Evolutionary conservation across 2,113 vertebrate species (phyloP), one percentile per base, ranked within the genome.

Genomic region (Xyliphius kryptos): DNA sequence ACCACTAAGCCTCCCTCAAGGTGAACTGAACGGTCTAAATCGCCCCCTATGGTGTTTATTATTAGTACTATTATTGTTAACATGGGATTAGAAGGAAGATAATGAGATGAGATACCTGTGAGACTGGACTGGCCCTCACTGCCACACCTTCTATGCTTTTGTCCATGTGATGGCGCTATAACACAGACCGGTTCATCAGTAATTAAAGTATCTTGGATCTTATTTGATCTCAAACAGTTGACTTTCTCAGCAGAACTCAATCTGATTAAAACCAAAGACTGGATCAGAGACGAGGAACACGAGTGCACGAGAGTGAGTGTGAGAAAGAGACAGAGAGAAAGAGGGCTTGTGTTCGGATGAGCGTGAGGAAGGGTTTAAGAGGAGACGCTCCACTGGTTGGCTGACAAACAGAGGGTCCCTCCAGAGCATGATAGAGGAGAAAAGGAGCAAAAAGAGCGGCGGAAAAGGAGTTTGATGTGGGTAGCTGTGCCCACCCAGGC

Each of bases 401-500:
- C 84, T 87, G 85, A 88, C 86, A 85, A 86, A 87, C 82, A 86
- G 76, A 80, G 78, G 82, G 74, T 85, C 76, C 81, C 85, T 82
- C 83, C 70, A 84, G 78, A 86, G 83, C 77, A 63, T 19, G 50
- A 74, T 77, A 77, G 77, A 81, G 77, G 79, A 70, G 73, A 78
- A 66, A 72, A 54, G 70, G 70, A 73, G 68, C 13, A 74, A 70
- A 72, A 68, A 67, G 56, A 68, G 55, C 59, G 68, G 70, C 65
- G 68, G 69, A 67, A 73, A 74, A 81, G 82, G 73, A 83, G 79
- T 82, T 84, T 85, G 83, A 85, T 85, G 84, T 82, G 81, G 78
- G 76, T 75, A 81, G 72, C 75, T 74, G 71, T 79, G 75, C 79
- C 80, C 54, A 14, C 22, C 20, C 76, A 47, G 70, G 65, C 76